Conservation (phyloP, 2,888 invertebrate genomes). For the Aphrophora alni region DNA sequence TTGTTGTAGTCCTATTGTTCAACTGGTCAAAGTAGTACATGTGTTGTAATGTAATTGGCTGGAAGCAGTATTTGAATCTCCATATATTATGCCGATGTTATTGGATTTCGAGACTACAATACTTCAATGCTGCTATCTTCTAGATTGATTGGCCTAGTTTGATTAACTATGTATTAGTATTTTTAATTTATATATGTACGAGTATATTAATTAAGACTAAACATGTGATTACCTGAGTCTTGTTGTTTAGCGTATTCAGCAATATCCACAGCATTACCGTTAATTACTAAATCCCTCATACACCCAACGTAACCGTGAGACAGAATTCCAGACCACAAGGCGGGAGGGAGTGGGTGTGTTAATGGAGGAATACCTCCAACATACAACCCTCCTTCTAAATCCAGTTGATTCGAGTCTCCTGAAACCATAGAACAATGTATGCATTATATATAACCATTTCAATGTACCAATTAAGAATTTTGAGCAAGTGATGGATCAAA, state of each 20-base stretch:
- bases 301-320: slow-evolving; percentile 94
- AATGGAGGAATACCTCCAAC: slow-evolving; percentile 88
- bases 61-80: too few relatives aligned
- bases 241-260: slow-evolving; percentile 88
- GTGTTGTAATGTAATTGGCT: too few relatives aligned
- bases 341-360: slow-evolving; percentile 78
- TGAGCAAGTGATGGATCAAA: background rate
- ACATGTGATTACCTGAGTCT: slow-evolving; percentile 86
- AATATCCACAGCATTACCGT: slow-evolving; percentile 87
- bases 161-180: too few relatives aligned
- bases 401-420: slow-evolving; percentile 87
- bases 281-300: slow-evolving; percentile 85
- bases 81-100: too few relatives aligned
- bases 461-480: background rate
- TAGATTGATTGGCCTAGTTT: too few relatives aligned
- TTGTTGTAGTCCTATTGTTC: too few relatives aligned
- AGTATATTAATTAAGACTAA: too few relatives aligned
- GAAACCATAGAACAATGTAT: slow-evolving; percentile 45
- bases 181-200: too few relatives aligned
- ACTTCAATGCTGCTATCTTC: too few relatives aligned
- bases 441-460: too few relatives aligned
- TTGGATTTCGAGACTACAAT: too few relatives aligned
- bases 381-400: slow-evolving; percentile 86
- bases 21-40: too few relatives aligned
- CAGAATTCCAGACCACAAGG: slow-evolving; percentile 89